phyloP scores from a whole-genome alignment of 1,140 invertebrate genomes.

The Planococcus citri region DNA sequence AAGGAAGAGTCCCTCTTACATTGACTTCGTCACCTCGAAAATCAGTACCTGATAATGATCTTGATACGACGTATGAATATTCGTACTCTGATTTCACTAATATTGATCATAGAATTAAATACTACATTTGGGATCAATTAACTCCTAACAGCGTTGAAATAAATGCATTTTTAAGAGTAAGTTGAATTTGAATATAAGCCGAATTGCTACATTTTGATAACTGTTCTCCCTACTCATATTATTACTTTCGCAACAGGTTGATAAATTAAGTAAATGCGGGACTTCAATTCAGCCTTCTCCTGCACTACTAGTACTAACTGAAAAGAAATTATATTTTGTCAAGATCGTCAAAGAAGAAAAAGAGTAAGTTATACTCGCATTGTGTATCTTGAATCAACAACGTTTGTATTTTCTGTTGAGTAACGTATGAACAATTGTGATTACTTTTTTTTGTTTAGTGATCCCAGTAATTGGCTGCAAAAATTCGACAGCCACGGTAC shows the following conservation, averaged over 20 bases:
- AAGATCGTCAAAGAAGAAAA: neutral
- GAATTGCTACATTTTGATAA: too few relatives aligned
- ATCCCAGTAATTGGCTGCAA: neutral
- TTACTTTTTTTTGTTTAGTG: neutral
- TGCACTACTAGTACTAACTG: neutral
- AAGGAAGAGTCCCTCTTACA: neutral
- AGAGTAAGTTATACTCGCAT: slow-evolving; percentile 7
- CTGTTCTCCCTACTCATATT: too few relatives aligned
- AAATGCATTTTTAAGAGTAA: neutral
- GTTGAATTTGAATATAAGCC: too few relatives aligned
- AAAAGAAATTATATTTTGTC: slow-evolving; percentile 10
- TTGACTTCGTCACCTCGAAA: neutral
- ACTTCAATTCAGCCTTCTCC: neutral
- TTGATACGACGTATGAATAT: neutral
- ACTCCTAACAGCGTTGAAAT: neutral
- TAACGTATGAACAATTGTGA: neutral
- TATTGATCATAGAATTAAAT: neutral
- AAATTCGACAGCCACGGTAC: neutral
- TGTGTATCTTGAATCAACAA: neutral
- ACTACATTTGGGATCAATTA: neutral
- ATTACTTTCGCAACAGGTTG: too few relatives aligned
- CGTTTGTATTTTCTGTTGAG: neutral
- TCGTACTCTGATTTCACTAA: neutral
- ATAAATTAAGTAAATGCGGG: neutral
- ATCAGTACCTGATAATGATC: neutral